Conservation (phyloP, 2,113 vertebrate genomes). For the Crotalus helleri region DNA sequence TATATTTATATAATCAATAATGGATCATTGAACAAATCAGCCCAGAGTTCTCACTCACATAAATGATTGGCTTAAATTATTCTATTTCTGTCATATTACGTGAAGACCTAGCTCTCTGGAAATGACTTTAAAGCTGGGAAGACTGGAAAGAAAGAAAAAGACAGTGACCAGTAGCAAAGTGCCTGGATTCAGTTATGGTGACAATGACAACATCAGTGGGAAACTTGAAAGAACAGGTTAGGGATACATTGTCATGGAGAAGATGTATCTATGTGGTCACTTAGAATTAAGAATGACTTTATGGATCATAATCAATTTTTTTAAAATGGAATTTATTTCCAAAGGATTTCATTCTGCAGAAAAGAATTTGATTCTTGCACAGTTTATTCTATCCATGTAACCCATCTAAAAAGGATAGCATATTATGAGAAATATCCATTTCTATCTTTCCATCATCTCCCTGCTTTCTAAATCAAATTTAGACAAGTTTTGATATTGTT, state of each 20-base stretch:
- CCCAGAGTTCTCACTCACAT: neutral
- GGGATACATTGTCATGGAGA: neutral
- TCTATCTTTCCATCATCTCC: neutral
- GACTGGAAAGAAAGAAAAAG: neutral
- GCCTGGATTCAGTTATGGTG: neutral
- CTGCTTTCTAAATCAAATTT: neutral
- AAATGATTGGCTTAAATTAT: neutral
- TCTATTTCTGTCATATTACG: neutral
- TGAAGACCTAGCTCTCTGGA: neutral
- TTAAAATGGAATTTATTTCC: neutral
- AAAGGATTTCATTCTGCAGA: neutral
- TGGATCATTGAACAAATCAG: neutral
- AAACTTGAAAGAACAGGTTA: neutral
- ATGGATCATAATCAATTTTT: neutral
- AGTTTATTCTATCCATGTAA: neutral
- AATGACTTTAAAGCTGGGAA: neutral
- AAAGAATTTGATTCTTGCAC: neutral
- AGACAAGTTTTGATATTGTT: neutral
- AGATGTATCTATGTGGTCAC: neutral
- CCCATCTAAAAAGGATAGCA: neutral
- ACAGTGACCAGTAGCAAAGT: neutral
- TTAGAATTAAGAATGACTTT: neutral
- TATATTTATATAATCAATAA: slow-evolving; percentile 3
- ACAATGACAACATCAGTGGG: neutral
- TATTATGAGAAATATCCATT: neutral